Base-by-base conservation (phyloP, 2,888 invertebrate genomes). In the Synergus gifuensis region DNA sequence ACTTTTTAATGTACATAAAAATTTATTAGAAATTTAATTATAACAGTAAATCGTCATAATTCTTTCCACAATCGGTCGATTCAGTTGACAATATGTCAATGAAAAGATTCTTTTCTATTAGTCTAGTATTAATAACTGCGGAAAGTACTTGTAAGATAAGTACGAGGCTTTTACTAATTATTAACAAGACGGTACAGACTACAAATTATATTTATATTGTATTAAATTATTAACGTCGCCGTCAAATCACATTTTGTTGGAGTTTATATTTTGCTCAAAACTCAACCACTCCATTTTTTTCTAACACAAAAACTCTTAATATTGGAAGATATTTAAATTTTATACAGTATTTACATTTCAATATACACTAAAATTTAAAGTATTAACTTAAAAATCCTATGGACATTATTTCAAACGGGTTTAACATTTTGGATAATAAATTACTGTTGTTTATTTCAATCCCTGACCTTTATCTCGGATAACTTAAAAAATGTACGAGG, bases 271-370 rank as follows among this genome's bases (percentile, higher is more conserved):
- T 46, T 2, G 11, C 36, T 54, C n/a, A 54, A 54, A 14, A 73
- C 54, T 73, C 36, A 73, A 73, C 36, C 36, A 73, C 49, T 49
- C 69, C 69, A 9, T 49, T 16, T 73, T 73, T 28, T 44, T 49
- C 46, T 73, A 73, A 73, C 40, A 73, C 66, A 73, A 73, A 54
- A 36, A 54, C 73, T 28, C 73, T 73, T 54, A 36, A 54, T 36
- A 49, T 28, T 73, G 73, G 54, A 73, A 73, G 73, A 49, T 36
- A 9, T 73, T 69, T 54, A 54, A 73, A 73, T 54, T 73, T 36
- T 73, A 40, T 73, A 73, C 73, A 54, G 36, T 73, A 73, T 73
- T 73, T 73, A 73, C 73, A 73, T 36, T 73, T 54, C 36, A 73
- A 28, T 73, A 54, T 73, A 54, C 73, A 73, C 54, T 54, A 40